Conservation (phyloP, 2,888 invertebrate genomes). For the Lasius platythorax region DNA sequence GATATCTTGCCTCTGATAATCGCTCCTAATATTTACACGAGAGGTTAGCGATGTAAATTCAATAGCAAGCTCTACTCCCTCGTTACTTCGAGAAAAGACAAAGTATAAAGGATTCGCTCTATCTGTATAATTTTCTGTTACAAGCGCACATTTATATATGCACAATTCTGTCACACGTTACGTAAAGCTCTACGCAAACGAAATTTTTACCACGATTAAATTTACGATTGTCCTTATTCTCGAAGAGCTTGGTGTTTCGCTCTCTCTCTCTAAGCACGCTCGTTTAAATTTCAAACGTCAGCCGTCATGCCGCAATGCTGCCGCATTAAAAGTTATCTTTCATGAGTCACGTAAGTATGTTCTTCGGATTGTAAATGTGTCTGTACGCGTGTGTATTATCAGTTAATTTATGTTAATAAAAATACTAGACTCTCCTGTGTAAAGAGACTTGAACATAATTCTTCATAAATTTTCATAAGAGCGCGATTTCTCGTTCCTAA, state of each 20-base stretch:
- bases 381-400: not conserved
- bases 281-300: slow-evolving; percentile 40
- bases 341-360: slow-evolving; percentile 28
- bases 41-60: not conserved
- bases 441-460: slow-evolving; percentile 7
- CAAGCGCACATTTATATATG: not conserved
- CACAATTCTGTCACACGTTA: not conserved
- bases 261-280: not conserved
- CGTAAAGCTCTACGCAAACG: slow-evolving; percentile 27
- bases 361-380: slow-evolving; percentile 5
- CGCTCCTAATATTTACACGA: not conserved
- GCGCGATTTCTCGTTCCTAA: not conserved
- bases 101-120: not conserved
- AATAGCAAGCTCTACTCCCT: not conserved
- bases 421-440: not conserved
- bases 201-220: slow-evolving; percentile 23
- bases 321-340: slow-evolving; percentile 40
- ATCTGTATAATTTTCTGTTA: not conserved
- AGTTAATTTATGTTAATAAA: slow-evolving; percentile 33
- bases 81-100: not conserved
- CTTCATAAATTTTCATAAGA: slow-evolving; percentile 34
- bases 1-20: not conserved
- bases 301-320: not conserved
- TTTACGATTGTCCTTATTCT: slow-evolving; percentile 34
- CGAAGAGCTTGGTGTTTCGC: slow-evolving; percentile 17